Conservation (phyloP, 2,888 invertebrate genomes). For the Melanchra persicariae region DNA sequence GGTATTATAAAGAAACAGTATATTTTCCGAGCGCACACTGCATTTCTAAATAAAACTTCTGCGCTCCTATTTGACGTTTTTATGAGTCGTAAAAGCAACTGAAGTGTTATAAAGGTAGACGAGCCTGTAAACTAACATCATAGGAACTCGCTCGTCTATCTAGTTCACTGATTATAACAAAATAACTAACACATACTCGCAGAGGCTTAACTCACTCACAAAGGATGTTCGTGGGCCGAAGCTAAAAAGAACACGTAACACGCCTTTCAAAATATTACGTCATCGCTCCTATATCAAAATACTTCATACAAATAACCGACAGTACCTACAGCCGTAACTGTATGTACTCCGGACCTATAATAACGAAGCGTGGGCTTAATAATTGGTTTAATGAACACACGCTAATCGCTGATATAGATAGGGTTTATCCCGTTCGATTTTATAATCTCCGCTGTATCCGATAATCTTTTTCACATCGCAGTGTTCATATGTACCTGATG, state of each 20-base stretch:
- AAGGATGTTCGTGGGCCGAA: slow-evolving; percentile 22
- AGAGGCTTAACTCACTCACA: slow-evolving; percentile 16
- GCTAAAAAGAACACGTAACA: slow-evolving; percentile 36
- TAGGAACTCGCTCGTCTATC: slow-evolving; percentile 16
- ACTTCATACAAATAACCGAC: slow-evolving; percentile 6
- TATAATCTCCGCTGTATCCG: slow-evolving; percentile 67
- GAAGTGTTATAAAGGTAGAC: slow-evolving; percentile 38
- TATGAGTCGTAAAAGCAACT: slow-evolving; percentile 24
- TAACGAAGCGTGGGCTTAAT: slow-evolving; percentile 27
- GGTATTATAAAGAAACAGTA: not conserved
- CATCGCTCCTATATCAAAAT: slow-evolving; percentile 27
- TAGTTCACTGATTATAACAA: slow-evolving; percentile 41
- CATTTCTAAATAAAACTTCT: not conserved
- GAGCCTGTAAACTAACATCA: slow-evolving; percentile 24
- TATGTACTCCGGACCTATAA: slow-evolving; percentile 16
- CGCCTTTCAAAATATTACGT: slow-evolving; percentile 29
- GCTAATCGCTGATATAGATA: slow-evolving; percentile 39
- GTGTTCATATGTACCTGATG: slow-evolving; percentile 8
- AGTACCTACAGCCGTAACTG: not conserved
- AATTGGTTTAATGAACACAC: slow-evolving; percentile 44
- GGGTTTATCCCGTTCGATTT: slow-evolving; percentile 54
- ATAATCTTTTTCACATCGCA: slow-evolving; percentile 71
- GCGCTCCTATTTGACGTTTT: not conserved
- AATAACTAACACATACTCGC: slow-evolving; percentile 27
- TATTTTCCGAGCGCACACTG: not conserved